These are phyloP conservation scores for Epiblema foenella DNA, from an alignment of 2,888 invertebrate genomes.

Conservation along the genomic window DNA sequence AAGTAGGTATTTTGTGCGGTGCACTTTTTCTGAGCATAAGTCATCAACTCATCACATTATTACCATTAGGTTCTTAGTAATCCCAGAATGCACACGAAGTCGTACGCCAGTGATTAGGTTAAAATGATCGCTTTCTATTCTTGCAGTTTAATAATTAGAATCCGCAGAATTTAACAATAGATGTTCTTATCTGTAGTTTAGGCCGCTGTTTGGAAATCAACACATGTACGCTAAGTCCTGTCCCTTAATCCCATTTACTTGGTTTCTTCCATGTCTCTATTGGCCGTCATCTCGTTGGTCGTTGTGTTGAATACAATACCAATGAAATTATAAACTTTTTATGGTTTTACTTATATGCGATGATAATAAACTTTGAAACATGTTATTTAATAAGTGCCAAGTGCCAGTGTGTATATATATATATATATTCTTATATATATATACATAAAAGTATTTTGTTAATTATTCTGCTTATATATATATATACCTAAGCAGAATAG, in stretches of 20 bases:
- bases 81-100: conserved; percentile 6
- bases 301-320: neutral
- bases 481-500: too few relatives aligned
- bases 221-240: neutral
- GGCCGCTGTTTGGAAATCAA: neutral
- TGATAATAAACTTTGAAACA: neutral
- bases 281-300: too few relatives aligned
- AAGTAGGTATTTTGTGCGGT: neutral
- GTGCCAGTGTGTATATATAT: too few relatives aligned
- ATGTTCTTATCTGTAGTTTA: conserved; percentile 12
- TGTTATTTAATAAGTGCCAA: neutral
- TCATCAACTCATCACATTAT: neutral
- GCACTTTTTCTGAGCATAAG: neutral
- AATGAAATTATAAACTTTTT: neutral
- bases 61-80: neutral
- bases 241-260: too few relatives aligned
- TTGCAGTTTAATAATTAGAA: conserved; percentile 12
- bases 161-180: conserved; percentile 11
- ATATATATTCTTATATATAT: too few relatives aligned
- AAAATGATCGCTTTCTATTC: conserved; percentile 7
- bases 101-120: conserved; percentile 7
- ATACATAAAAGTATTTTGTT: too few relatives aligned
- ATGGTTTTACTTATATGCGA: neutral
- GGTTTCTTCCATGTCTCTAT: too few relatives aligned
- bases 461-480: too few relatives aligned